Base-by-base conservation (phyloP, 1,140 invertebrate species). In the Drosophila tristis region DNA sequence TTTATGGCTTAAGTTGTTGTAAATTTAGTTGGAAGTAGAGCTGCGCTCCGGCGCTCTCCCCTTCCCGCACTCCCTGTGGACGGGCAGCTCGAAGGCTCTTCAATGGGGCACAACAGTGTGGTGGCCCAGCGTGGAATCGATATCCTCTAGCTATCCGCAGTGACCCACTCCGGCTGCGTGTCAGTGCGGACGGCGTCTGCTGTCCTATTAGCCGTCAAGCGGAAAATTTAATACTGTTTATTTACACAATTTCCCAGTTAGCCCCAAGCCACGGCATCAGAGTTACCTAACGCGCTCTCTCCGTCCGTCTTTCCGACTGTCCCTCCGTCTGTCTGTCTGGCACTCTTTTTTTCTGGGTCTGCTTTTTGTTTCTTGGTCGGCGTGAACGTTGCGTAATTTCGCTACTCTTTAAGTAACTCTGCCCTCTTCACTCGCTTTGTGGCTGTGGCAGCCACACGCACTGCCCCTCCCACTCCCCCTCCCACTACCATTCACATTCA, bases 221-320 rank as follows among this genome's bases (percentile, higher is more conserved):
- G 64, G 80, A 78, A 82, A 84, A 90, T 89, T 77, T 78, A 89
- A 89, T 89, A 80, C 70, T 59, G 77, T 80, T 89, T 89, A 89
- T 84, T 84, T 80, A 61, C 68, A 80, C 76, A 74, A 60, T 72
- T 89, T 89, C 67, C 66, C 58, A 71, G 71, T 53, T 64, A 44
- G 50, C 16, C 49, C 39, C 23, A 0, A 20, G 20, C 20, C 20
- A 20, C 20, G 47, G 29, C 31, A 23, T 31, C 31, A 39, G 11
- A 35, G 4, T 57, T 49, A 70, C 66, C 66, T 70, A 39, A 39
- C 35, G 11, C 31, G 26, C 5, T 64, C 9, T 47, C 61, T n/a
- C n/a, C n/a, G n/a, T n/a, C n/a, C n/a, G n/a, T n/a, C n/a, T 55
- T 39, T 6, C 26, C 4, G 35, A 13, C 31, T 11, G 9, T 35